phyloP scores from a whole-genome alignment of 64 coral and sea anemone genomes.

The Montipora cactus region DNA sequence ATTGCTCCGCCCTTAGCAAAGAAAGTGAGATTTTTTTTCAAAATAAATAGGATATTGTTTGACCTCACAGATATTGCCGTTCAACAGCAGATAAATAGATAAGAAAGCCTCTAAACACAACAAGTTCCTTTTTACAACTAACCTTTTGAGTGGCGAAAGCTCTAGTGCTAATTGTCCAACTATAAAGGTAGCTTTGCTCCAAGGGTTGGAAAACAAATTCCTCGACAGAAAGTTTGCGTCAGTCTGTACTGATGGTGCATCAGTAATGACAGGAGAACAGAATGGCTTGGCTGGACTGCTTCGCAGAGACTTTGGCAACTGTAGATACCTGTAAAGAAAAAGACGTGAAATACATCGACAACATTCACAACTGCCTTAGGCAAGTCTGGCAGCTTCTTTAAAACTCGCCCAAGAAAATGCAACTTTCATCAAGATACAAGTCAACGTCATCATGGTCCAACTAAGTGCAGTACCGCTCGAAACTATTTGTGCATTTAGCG shows the following conservation, averaged over 20 bases:
- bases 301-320: conserved; percentile 34
- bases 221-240: conserved; percentile 22
- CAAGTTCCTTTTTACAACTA: conserved; percentile 51
- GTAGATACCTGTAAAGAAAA: neutral
- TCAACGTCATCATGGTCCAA: neutral
- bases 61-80: too few species aligned
- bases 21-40: too few species aligned
- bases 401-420: conserved; percentile 31
- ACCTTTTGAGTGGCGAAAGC: conserved; percentile 25
- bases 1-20: too few species aligned
- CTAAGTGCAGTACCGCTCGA: too few species aligned
- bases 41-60: too few species aligned
- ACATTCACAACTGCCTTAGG: conserved; percentile 12
- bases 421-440: conserved; percentile 29
- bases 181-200: neutral
- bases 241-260: conserved; percentile 25
- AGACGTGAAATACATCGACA: conserved; percentile 6
- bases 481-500: too few species aligned
- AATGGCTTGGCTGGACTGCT: conserved; percentile 35
- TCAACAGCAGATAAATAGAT: too few species aligned
- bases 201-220: conserved; percentile 24
- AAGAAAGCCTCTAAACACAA: neutral
- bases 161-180: conserved; percentile 33
- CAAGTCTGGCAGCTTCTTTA: conserved; percentile 30
- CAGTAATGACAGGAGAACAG: conserved; percentile 31